Percentiles rank a stretch among this genome's conserved stretches.
These are phyloP conservation scores for Metalampra italica DNA, from an alignment of 2,888 invertebrate genomes.

Conservation along the genomic window DNA sequence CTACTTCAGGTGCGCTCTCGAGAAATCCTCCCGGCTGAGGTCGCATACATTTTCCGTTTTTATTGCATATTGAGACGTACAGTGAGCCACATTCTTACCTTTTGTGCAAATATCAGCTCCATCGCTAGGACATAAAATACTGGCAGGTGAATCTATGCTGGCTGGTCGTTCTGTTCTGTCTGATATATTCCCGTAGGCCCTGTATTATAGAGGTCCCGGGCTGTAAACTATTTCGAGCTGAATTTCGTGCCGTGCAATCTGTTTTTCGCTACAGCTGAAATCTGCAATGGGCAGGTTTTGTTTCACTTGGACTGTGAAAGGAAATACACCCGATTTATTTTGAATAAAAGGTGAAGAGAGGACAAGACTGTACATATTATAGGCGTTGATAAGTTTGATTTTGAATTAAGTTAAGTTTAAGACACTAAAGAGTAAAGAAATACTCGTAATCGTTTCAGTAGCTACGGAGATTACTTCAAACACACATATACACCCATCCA, in stretches of 20 bases:
- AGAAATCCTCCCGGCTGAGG: conserved; percentile 64
- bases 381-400: no score
- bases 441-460: no score
- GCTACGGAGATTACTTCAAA: no score
- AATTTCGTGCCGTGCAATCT: conserved; percentile 28
- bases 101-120: neutral
- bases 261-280: conserved; percentile 14
- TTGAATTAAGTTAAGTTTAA: no score
- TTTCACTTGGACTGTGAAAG: no score
- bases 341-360: no score
- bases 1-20: conserved; percentile 71
- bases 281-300: neutral
- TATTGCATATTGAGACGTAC: conserved; percentile 76
- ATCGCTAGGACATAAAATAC: neutral
- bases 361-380: no score
- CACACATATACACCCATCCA: no score
- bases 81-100: conserved; percentile 10
- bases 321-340: no score
- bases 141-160: conserved; percentile 11
- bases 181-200: conserved; percentile 53
- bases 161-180: conserved; percentile 37
- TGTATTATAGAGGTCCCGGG: conserved; percentile 45
- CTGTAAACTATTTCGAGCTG: conserved; percentile 49
- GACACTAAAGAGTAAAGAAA: no score
- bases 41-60: conserved; percentile 65